Percentiles rank a stretch among this genome's conserved stretches.
Conservation (phyloP, 1,140 invertebrate genomes). For the Polyergus mexicanus region DNA sequence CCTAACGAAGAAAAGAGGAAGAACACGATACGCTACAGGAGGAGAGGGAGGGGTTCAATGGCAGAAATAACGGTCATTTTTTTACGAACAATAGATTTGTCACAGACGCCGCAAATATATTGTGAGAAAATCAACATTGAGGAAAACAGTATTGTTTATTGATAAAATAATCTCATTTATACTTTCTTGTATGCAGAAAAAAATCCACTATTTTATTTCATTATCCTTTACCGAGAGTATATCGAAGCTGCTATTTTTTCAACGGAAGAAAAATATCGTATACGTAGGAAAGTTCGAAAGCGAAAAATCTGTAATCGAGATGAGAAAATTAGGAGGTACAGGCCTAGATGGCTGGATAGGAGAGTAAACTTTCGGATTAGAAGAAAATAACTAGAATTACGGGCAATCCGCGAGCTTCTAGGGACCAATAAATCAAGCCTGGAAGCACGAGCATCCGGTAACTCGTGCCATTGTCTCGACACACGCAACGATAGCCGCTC, state of each 20-base stretch:
- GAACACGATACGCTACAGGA: conserved; percentile 5
- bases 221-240: neutral
- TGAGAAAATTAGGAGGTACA: conserved; percentile 42
- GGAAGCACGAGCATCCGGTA: conserved; percentile 80
- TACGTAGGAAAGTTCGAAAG: neutral
- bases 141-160: neutral
- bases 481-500: conserved; percentile 77
- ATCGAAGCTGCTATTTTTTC: neutral
- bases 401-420: conserved; percentile 78
- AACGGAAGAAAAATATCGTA: neutral
- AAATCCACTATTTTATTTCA: neutral
- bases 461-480: conserved; percentile 76
- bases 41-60: neutral
- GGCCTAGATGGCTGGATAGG: conserved; percentile 68
- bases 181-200: no score
- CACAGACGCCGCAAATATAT: neutral
- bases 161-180: neutral
- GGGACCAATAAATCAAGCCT: conserved; percentile 79
- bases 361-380: conserved; percentile 74
- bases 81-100: neutral
- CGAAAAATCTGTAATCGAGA: conserved; percentile 32
- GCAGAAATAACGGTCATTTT: conserved; percentile 31
- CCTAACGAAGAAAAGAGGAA: conserved; percentile 40
- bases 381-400: conserved; percentile 78
- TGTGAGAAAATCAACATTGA: neutral